Evolutionary conservation across 1,140 invertebrate species (phyloP), one percentile per base, ranked within the genome.

Genomic region (Macrobrachium rosenbergii): DNA sequence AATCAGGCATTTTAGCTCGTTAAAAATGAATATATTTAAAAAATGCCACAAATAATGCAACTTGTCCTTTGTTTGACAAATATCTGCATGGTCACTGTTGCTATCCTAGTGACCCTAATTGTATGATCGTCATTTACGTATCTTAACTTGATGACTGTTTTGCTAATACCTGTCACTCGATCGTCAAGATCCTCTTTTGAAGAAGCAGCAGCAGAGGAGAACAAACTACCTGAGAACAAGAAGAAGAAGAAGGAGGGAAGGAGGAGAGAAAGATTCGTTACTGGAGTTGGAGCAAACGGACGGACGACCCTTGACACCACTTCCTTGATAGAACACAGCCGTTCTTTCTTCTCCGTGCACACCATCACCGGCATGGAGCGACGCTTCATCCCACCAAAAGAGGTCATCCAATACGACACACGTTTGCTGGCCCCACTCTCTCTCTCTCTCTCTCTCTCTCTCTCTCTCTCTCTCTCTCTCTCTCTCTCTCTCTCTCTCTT

Each of bases 381-480:
- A 5, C 19, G 19, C 23, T 67, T 21, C 19, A 28, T 67, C 23
- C 17, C 8, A 11, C 64, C 64, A 21, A 52, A 52, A 52, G 52
- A 52, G 52, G 52, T 67, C 19, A 28, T 67, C 19, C 23, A 67
- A 67, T 67, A 28, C 8, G 23, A 67, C 19, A 21, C 64, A 8
- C 16, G 8, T 6, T 67, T 11, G 8, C 64, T 16, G 7, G 2
- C 16, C 64, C 16, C 64, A 0, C 64, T 12, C 64, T 12, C 64
- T 12, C 19, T 67, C 64, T 67, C 19, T 67, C 64, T 67, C 23
- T 67, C 64, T 67, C 64, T 67, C 64, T 67, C 23, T 67, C 64
- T 67, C 23, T 67, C 64, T 67, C 23, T 28, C 64, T 67, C 64
- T 67, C 64, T 67, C 64, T 67, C 64, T 67, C 17, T 11, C 64